These are phyloP conservation scores for Notamacropus eugenii DNA, from an alignment of 2,797 vertebrate species.

Conservation along the genomic window DNA sequence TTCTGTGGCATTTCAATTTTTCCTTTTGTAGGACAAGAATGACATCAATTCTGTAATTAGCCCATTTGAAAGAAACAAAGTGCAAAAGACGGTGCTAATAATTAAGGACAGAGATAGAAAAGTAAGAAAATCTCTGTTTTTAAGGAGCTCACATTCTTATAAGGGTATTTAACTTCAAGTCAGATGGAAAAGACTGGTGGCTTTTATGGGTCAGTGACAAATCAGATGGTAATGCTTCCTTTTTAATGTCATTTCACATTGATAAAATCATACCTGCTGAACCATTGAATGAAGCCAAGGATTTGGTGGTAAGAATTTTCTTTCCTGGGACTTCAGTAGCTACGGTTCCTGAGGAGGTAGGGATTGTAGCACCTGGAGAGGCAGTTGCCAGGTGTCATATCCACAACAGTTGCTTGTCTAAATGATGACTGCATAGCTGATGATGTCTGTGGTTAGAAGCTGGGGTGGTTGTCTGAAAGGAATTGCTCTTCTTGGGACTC, in stretches of 20 bases:
- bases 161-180: background rate
- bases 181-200: background rate
- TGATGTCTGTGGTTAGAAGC: background rate
- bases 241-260: background rate
- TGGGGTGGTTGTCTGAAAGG: background rate
- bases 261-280: background rate
- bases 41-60: background rate
- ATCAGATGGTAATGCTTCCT: background rate
- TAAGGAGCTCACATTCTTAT: background rate
- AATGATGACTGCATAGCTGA: background rate
- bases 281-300: background rate
- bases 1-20: conserved; percentile 49
- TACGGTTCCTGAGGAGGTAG: background rate
- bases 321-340: background rate
- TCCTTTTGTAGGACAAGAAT: conserved; percentile 42
- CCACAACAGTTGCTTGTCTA: background rate
- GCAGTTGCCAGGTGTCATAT: background rate
- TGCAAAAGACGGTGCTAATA: background rate
- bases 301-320: background rate
- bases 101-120: background rate
- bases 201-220: background rate
- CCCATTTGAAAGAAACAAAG: background rate
- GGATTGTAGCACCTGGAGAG: background rate
- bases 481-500: background rate
- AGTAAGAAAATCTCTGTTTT: background rate